Percentiles rank a stretch among this genome's conserved stretches.
These are phyloP conservation scores for Coenonympha arcania DNA, from an alignment of 2,888 invertebrate genomes.

Conservation along the genomic window DNA sequence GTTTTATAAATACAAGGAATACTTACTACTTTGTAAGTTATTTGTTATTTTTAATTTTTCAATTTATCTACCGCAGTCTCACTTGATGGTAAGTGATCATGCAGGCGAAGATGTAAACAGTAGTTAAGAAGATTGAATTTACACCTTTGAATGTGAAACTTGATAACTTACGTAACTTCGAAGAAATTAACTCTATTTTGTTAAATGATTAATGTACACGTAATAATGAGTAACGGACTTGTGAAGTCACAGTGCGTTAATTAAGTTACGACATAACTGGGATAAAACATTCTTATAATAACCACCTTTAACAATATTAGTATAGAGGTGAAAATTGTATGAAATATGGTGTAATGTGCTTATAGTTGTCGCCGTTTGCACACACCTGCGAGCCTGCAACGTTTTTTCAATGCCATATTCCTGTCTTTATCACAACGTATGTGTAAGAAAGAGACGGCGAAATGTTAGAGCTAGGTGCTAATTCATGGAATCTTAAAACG, in stretches of 20 bases:
- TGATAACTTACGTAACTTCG: constrained; percentile 18
- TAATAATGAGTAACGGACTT: constrained; percentile 40
- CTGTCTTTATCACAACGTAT: constrained; percentile 28
- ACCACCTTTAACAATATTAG: not conserved
- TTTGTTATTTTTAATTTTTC: too few relatives aligned
- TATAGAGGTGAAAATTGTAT: constrained; percentile 25
- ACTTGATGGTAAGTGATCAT: too few relatives aligned
- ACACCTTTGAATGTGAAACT: constrained; percentile 9
- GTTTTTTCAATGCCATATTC: constrained; percentile 25
- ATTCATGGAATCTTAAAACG: constrained; percentile 47
- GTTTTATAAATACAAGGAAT: too few relatives aligned
- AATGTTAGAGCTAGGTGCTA: constrained; percentile 38
- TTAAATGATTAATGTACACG: constrained; percentile 35
- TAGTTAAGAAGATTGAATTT: too few relatives aligned
- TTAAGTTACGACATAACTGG: constrained; percentile 20
- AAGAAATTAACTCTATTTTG: constrained; percentile 33
- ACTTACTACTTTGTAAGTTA: too few relatives aligned
- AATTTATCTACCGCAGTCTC: too few relatives aligned
- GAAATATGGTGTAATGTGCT: constrained; percentile 14
- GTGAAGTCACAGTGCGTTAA: constrained; percentile 52
- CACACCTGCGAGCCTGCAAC: constrained; percentile 36
- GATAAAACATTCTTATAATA: constrained; percentile 5
- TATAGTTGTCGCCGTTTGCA: constrained; percentile 31
- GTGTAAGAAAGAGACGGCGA: constrained; percentile 33
- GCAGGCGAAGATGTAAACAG: too few relatives aligned